These are phyloP conservation scores for Semaprochilodus insignis DNA, from an alignment of 2,797 vertebrate species.

Conservation along the genomic window DNA sequence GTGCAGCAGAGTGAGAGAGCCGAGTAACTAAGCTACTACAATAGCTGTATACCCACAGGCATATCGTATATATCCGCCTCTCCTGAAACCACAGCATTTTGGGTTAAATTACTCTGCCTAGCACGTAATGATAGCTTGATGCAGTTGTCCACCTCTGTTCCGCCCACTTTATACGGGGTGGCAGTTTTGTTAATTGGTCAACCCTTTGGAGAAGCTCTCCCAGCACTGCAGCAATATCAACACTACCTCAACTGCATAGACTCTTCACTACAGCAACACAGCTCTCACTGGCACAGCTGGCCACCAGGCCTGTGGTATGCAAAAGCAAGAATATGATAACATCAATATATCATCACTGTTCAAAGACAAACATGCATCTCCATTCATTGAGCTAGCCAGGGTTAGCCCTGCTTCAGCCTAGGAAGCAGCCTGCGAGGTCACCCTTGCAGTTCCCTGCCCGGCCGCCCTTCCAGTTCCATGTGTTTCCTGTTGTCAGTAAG, in stretches of 20 bases:
- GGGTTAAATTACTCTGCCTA: not conserved
- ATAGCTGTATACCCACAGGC: not conserved
- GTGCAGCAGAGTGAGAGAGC: not conserved
- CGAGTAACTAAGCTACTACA: slow-evolving; percentile 1
- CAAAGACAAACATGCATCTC: too few relatives aligned
- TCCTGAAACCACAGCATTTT: not conserved
- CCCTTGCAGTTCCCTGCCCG: too few relatives aligned
- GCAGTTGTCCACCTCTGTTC: not conserved
- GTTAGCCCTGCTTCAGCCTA: too few relatives aligned
- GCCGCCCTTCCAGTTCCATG: too few relatives aligned
- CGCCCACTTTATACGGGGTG: not conserved
- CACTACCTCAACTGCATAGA: not conserved
- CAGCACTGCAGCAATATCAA: not conserved
- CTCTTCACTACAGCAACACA: not conserved
- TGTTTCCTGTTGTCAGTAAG: too few relatives aligned
- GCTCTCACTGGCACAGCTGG: too few relatives aligned
- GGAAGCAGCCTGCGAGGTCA: too few relatives aligned
- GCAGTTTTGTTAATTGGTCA: slow-evolving; percentile 4
- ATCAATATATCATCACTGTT: too few relatives aligned
- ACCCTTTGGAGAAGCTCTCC: not conserved
- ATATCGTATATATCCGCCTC: not conserved
- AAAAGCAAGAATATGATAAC: not conserved
- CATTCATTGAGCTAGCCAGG: too few relatives aligned
- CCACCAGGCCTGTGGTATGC: not conserved
- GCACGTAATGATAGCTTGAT: slow-evolving; percentile 15